Percentiles rank a stretch among this genome's conserved stretches.
These are phyloP conservation scores for Phaenicophaeus curvirostris DNA, from an alignment of 2,797 vertebrate genomes.

Conservation along the genomic window DNA sequence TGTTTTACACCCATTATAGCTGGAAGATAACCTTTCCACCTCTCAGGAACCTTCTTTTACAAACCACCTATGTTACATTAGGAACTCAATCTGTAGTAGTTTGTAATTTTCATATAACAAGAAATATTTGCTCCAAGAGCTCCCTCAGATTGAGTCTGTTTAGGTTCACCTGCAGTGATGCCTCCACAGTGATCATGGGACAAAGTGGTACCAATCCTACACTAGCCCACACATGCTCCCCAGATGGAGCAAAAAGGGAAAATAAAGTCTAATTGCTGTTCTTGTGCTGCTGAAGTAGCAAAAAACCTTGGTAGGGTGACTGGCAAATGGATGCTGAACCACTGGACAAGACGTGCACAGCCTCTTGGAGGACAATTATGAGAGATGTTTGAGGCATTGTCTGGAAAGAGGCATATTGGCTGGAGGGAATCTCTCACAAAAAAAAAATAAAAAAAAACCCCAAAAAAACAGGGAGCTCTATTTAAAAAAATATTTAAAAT, in stretches of 20 bases:
- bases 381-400: not conserved
- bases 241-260: not conserved
- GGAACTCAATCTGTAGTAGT: not conserved
- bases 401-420: not conserved
- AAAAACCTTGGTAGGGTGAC: not conserved
- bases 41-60: not conserved
- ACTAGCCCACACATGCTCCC: fast-evolving
- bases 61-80: fast-evolving
- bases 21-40: not conserved
- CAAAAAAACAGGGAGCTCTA: no score
- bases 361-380: not conserved
- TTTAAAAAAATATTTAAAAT: not conserved
- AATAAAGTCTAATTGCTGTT: not conserved
- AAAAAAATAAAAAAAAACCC: not conserved
- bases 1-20: not conserved
- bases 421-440: not conserved
- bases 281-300: not conserved
- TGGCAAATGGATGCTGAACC: not conserved
- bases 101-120: not conserved
- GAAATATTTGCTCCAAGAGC: not conserved
- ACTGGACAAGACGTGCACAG: not conserved
- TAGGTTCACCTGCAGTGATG: not conserved
- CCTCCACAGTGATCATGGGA: not conserved
- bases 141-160: not conserved
- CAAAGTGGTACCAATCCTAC: not conserved